Evolutionary conservation across 2,888 invertebrate species (phyloP), one percentile per base, ranked within the genome.

Genomic region (Camponotus fellah): DNA sequence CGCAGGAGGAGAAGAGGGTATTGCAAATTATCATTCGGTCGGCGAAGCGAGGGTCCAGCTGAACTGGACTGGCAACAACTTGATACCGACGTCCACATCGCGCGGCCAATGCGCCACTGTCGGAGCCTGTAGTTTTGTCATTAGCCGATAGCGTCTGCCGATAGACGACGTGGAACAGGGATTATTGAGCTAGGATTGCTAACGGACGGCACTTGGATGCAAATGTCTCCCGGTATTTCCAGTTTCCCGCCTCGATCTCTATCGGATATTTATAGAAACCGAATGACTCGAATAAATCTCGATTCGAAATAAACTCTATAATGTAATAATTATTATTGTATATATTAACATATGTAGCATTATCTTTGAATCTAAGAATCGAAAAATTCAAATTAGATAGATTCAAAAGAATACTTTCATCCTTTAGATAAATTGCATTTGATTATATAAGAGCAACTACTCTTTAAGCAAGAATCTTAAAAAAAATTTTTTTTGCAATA

Each of bases 111-210:
- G 87, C 72, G 82, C 89, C 80, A 83, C 89, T 87, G 85, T 90
- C 87, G 92, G 92, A 92, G 93, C 94, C 94, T 95, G 94, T 95
- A 95, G 94, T 95, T 95, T 95, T 94, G 94, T 94, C 94, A 94
- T 95, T 95, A 95, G 94, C 93, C 94, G 93, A 94, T 94, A 94
- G 92, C 93, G 93, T 92, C 93, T 91, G 91, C 91, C 92, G 92
- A 94, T 94, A 92, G 94, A 93, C 91, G 91, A 91, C 89, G 91
- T 86, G 91, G 92, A 91, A 91, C 89, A 87, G 92, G 94, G 93
- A 95, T 94, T 94, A 94, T 95, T 94, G 94, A 93, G 92, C 93
- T 93, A 93, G 93, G 93, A 94, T 94, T 93, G 92, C 92, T 92
- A 91, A 91, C 90, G 89, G 91, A 91, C 91, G 92, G 91, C 93